phyloP scores from a whole-genome alignment of 2,113 vertebrate species.

The Festucalex cinctus region DNA sequence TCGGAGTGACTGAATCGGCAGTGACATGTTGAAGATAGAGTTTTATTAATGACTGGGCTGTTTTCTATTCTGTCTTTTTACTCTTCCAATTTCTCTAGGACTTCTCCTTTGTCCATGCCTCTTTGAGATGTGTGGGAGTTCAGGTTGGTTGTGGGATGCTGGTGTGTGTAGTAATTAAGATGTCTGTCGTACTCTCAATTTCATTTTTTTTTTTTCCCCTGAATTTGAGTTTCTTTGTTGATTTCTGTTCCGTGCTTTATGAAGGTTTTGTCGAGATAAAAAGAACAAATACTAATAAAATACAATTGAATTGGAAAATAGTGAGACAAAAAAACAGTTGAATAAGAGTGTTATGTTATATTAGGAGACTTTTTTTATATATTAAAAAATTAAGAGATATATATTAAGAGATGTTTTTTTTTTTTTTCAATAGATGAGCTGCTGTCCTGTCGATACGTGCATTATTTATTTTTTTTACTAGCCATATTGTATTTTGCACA shows the following conservation, averaged over 20 bases:
- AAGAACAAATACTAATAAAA: too few relatives aligned
- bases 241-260: neutral
- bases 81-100: constrained; percentile 67
- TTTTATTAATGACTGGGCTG: neutral
- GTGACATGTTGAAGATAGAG: neutral
- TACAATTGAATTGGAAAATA: too few relatives aligned
- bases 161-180: constrained; percentile 8
- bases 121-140: constrained; percentile 66
- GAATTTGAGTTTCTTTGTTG: neutral
- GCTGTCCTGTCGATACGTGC: too few relatives aligned
- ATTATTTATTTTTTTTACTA: too few relatives aligned
- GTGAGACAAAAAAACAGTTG: too few relatives aligned
- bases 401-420: too few relatives aligned
- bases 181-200: constrained; percentile 24
- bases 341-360: too few relatives aligned
- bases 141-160: constrained; percentile 75
- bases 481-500: too few relatives aligned
- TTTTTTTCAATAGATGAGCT: too few relatives aligned
- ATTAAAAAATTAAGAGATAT: too few relatives aligned
- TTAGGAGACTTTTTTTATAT: too few relatives aligned
- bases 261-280: neutral
- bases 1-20: neutral
- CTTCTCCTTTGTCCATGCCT: constrained; percentile 71
- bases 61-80: constrained; percentile 14
- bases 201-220: neutral